phyloP scores from a whole-genome alignment of 1,140 invertebrate species.

The Probaryconus sp. region DNA sequence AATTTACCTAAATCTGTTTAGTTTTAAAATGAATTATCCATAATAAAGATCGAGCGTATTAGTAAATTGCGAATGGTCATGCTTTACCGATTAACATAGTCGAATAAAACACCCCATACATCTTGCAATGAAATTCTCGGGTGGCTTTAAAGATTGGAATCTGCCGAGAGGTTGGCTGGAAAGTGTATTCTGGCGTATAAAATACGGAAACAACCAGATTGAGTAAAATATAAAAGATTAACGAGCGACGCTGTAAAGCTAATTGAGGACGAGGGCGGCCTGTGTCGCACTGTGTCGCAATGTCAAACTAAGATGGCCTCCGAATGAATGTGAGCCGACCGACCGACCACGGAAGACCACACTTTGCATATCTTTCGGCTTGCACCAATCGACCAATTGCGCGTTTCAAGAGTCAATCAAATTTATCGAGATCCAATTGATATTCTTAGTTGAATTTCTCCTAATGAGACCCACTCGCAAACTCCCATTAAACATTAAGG shows the following conservation, averaged over 20 bases:
- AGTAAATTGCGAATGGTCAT: too few species aligned
- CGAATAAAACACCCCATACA: too few species aligned
- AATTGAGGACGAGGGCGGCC: conserved; percentile 63
- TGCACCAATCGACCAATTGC: conserved; percentile 49
- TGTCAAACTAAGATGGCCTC: conserved; percentile 7
- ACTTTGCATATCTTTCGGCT: conserved; percentile 5
- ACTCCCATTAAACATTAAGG: too few species aligned
- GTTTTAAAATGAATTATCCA: too few species aligned
- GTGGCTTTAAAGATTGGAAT: conserved; percentile 63
- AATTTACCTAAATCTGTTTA: too few species aligned
- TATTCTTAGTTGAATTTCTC: too few species aligned
- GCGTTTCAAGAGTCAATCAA: conserved; percentile 68
- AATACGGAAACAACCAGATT: conserved; percentile 57
- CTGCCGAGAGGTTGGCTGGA: conserved; percentile 44
- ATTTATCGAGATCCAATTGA: conserved; percentile 61
- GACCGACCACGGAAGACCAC: conserved; percentile 9
- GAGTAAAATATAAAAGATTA: conserved; percentile 68
- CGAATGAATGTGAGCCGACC: too few species aligned
- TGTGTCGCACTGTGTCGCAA: conserved; percentile 22
- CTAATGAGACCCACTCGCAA: too few species aligned
- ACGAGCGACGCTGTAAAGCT: conserved; percentile 66
- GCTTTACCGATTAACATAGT: too few species aligned
- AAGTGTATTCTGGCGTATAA: too few species aligned
- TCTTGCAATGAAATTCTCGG: too few species aligned
- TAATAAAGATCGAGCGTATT: too few species aligned